Base-by-base conservation (phyloP, 2,113 vertebrate species). In the Eulemur macaco region DNA sequence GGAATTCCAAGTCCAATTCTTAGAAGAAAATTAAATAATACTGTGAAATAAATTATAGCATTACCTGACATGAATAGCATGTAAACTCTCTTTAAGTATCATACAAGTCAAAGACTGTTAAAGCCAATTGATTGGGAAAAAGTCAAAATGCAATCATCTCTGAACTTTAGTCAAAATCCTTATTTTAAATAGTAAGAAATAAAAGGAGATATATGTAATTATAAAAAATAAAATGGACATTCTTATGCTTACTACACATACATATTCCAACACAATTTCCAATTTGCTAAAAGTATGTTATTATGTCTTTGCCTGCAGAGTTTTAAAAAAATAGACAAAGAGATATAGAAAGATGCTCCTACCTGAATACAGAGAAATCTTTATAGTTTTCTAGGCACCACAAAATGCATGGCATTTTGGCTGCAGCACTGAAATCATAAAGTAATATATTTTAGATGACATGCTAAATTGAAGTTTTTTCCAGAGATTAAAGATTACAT, bases 401-500 rank as follows among this genome's bases (percentile, higher is more conserved):
- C 47, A 97, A 97, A 85, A 97, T 94, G 39, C 84, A 97, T 83
- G 96, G 71, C 83, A 94, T 98, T 97, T 96, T 97, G 71, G 47
- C 81, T 97, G 23, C 17, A 58, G 54, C 84, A 81, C 27, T 97
- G 88, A 92, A 98, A 97, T 96, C 97, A 96, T 96, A 90, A 45
- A 97, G 85, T 94, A 96, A 97, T 98, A 98, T 98, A 97, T 98
- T 94, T 97, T 98, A 98, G 98, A 98, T 98, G 95, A 98, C 95
- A 98, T 97, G 96, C 95, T 98, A 98, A 98, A 98, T 98, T 96
- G 97, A 98, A 98, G 98, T 98, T 99, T 54, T 54, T 98, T 98
- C 98, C 98, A 98, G 98, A 96, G 98, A 98, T 98, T 98, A 98
- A 69, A 1, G 10, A 98, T 98, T 98, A 98, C 98, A 99, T 90